Percentiles rank a stretch among this genome's conserved stretches.
Conservation (phyloP, 2,113 vertebrate species). For the Caretta caretta region DNA sequence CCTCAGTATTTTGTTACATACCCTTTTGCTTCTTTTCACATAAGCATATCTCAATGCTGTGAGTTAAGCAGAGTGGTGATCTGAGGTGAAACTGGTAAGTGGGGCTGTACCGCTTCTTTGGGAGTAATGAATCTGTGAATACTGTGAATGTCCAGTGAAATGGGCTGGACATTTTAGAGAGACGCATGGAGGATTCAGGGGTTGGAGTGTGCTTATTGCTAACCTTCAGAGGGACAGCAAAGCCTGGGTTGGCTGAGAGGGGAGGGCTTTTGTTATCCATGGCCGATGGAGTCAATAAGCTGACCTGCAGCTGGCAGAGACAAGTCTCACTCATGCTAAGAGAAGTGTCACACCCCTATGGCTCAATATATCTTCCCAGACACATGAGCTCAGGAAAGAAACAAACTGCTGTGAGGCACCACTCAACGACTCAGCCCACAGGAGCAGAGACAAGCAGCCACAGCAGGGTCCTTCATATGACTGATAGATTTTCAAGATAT, state of each 20-base stretch:
- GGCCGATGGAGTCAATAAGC: neutral
- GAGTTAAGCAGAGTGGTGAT: neutral
- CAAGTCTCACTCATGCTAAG: neutral
- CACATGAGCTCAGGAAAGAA: neutral
- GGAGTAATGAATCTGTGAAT: neutral
- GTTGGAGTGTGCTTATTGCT: neutral
- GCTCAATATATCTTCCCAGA: neutral
- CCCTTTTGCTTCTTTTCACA: neutral
- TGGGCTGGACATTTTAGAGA: neutral
- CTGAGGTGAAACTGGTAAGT: neutral
- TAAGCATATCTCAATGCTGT: neutral
- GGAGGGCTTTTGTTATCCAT: neutral
- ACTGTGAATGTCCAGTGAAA: neutral
- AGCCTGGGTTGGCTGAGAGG: neutral
- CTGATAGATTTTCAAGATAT: neutral
- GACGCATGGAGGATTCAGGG: neutral
- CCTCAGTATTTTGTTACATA: neutral
- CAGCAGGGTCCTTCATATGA: neutral
- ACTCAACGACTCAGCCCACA: neutral
- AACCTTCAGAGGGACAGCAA: neutral
- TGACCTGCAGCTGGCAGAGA: neutral
- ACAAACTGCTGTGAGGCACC: neutral
- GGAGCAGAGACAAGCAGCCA: neutral
- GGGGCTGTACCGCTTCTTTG: neutral
- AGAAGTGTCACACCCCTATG: neutral